phyloP scores from a whole-genome alignment of 2,113 vertebrate genomes.

The Dicerorhinus sumatrensis region DNA sequence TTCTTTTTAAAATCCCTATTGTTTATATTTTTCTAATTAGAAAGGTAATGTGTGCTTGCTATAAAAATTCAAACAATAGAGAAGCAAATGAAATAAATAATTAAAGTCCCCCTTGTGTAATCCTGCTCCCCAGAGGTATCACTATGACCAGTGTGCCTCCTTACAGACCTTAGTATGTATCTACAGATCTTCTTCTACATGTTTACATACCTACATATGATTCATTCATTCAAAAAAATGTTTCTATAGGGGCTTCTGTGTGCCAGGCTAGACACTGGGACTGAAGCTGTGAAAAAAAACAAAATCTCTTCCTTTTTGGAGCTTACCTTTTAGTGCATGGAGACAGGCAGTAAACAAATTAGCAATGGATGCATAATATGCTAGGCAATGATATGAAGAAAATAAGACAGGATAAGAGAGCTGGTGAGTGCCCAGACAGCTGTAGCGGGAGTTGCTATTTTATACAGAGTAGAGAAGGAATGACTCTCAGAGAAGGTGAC shows the following conservation, averaged over 20 bases:
- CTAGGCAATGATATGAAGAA: background rate
- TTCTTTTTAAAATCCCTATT: background rate
- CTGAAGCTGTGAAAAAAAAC: background rate
- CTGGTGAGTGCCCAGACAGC: background rate
- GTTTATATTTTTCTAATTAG: constrained; percentile 29
- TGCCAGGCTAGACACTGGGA: too few species aligned
- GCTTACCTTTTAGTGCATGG: background rate
- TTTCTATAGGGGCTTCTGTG: background rate
- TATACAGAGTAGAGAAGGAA: background rate
- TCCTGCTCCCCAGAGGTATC: background rate
- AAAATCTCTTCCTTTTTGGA: background rate
- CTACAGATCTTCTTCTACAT: background rate
- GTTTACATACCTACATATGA: background rate
- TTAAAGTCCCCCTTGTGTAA: background rate
- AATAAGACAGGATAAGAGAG: background rate
- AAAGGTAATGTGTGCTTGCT: background rate
- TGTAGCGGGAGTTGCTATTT: background rate
- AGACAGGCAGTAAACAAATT: background rate
- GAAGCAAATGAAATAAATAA: background rate
- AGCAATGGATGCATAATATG: background rate
- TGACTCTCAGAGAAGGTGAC: background rate
- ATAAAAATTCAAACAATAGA: background rate
- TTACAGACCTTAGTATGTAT: background rate
- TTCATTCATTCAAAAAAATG: background rate
- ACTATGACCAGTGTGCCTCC: background rate